Evolutionary conservation across 2,797 vertebrate species (phyloP).

Genomic region (Danio jaintianensis): DNA sequence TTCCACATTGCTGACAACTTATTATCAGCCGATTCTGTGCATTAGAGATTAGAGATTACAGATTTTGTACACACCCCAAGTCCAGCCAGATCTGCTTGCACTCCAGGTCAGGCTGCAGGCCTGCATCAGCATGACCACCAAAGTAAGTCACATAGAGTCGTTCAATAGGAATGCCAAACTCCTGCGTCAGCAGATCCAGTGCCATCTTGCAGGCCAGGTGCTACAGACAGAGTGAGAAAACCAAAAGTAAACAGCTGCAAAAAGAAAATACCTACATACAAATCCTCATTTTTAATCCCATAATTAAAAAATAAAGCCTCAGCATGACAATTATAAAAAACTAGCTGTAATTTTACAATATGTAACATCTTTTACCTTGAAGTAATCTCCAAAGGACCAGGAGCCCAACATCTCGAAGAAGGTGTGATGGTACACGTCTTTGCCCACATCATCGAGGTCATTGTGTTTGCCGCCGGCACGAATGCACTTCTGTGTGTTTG

Average conservation of each 20-base stretch:
- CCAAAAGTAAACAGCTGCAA: not conserved
- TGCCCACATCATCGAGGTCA: slow-evolving; percentile 97
- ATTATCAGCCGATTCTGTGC: no score
- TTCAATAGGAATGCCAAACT: slow-evolving; percentile 91
- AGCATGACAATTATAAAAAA: not conserved
- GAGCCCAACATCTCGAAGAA: slow-evolving; percentile 99
- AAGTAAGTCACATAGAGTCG: slow-evolving; percentile 98
- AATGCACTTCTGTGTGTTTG: slow-evolving; percentile 98
- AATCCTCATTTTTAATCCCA: not conserved
- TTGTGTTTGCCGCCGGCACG: slow-evolving; percentile 98
- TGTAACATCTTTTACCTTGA: slow-evolving; percentile 83
- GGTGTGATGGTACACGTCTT: slow-evolving; percentile 98
- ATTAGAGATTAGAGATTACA: no score
- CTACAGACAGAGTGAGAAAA: slow-evolving; percentile 68
- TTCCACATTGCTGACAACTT: no score
- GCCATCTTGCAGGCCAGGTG: slow-evolving; percentile 95
- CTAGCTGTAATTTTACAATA: not conserved
- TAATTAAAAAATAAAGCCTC: not conserved
- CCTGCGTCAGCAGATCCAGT: slow-evolving; percentile 90
- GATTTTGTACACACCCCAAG: slow-evolving; percentile 85
- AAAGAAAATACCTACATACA: not conserved
- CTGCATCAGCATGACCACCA: slow-evolving; percentile 87
- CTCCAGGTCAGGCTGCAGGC: slow-evolving; percentile 94
- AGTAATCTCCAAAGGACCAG: slow-evolving; percentile 99
- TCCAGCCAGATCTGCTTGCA: slow-evolving; percentile 98